Evolutionary conservation across 1,140 invertebrate genomes (phyloP), one percentile per base, ranked within the genome.

Genomic region (Neodiprion fabricii): DNA sequence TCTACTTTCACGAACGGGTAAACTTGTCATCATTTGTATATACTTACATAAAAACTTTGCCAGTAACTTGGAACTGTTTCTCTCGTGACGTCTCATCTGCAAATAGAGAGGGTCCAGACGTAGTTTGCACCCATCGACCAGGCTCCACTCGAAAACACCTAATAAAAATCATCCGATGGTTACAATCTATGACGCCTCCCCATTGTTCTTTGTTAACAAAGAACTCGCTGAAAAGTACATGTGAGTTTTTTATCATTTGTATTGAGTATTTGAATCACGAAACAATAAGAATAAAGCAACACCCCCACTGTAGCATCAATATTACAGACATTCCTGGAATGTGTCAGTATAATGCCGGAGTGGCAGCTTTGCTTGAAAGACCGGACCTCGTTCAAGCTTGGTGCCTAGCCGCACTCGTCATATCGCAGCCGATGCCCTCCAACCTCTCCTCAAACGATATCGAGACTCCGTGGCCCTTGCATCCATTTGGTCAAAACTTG

Each of bases 401-500:
- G 96, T 92, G 91, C 14, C 85, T 97, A 74, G 94, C 95, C 12
- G 92, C 93, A 78, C 85, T 95, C 50, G 93, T 94, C 1, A 91
- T 91, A 68, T 90, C 93, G 0, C 85, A 91, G 76, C 83, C 76
- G 47, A 77, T 80, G 73, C 84, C 77, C 69, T 84, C 77, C 69
- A 85, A 76, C 80, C 86, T 75, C 73, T 78, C 70, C 53, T 78
- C 78, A 79, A 79, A 78, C 77, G 91, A 93, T 76, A 92, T 94
- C 78, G 92, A 92, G 78, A 90, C 92, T 78, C 92, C 92, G 49
- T 96, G 95, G 93, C 89, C 92, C 10, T 85, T 90, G 21, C 95
- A 97, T 91, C 96, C 97, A 7, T 95, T 98, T 82, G 96, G 96
- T 76, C 93, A 94, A 83, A 92, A 93, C 80, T 85, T 98, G 75